Percentiles rank a stretch among this genome's conserved stretches.
phyloP scores from a whole-genome alignment of 2,797 vertebrate species.

The Brachyalestes nurse region DNA sequence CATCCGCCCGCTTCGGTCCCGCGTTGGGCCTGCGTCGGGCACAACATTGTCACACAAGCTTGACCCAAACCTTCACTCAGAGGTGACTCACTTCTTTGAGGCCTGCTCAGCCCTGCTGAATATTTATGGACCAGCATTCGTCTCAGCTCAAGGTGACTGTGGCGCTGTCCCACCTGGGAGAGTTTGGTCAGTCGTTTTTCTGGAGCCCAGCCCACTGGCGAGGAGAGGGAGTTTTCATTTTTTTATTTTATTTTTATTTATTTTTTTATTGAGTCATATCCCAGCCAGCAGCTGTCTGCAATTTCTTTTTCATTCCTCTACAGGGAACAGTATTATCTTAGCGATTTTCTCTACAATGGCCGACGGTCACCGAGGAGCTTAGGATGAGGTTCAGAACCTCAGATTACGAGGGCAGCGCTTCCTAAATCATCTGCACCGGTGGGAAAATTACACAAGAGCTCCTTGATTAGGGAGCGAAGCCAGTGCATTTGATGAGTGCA shows the following conservation, averaged over 20 bases:
- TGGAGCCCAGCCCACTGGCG: background rate
- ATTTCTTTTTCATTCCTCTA: slow-evolving; percentile 16
- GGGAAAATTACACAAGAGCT: slow-evolving; percentile 61
- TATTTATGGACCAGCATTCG: slow-evolving; percentile 22
- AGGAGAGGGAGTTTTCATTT: background rate
- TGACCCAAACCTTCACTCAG: slow-evolving; percentile 41
- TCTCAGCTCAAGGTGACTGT: slow-evolving; percentile 42
- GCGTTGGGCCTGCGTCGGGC: slow-evolving; percentile 18
- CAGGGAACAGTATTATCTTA: slow-evolving; percentile 19
- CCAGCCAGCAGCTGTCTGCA: slow-evolving; percentile 28
- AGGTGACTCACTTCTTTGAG: slow-evolving; percentile 34
- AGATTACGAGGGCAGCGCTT: slow-evolving; percentile 37
- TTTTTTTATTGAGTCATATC: slow-evolving; percentile 33
- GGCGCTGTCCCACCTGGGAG: slow-evolving; percentile 11
- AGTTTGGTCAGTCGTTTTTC: background rate
- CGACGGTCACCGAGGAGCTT: background rate
- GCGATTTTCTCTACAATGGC: background rate
- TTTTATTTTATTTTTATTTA: no score
- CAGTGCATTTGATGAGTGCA: slow-evolving; percentile 69
- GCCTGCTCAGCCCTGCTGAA: background rate
- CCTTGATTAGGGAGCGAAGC: slow-evolving; percentile 63
- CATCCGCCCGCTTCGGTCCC: slow-evolving; percentile 7
- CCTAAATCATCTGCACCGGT: slow-evolving; percentile 66
- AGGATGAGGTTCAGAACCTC: slow-evolving; percentile 19
- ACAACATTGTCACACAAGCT: slow-evolving; percentile 12